Evolutionary conservation across 64 coral and sea anemone genomes (phyloP).

Genomic region (Hydrozoanthus tunicans): DNA sequence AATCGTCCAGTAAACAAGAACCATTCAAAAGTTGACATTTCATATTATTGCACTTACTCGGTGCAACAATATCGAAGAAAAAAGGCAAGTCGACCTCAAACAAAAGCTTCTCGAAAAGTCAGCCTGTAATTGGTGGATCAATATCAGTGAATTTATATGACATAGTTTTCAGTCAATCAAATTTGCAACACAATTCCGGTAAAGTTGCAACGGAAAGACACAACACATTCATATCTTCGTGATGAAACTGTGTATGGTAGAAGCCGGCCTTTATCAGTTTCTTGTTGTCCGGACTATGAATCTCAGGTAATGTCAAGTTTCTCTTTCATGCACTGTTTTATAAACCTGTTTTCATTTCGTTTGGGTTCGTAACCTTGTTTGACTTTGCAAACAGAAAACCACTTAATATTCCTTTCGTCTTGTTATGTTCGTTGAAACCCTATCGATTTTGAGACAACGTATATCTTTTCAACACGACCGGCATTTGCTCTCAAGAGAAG

Average conservation of each 20-base stretch:
- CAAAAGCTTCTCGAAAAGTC: constrained; percentile 6
- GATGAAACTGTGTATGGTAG: neutral
- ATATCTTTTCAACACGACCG: neutral
- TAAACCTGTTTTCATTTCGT: neutral
- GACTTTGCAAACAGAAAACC: neutral
- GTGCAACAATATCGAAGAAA: too few species aligned
- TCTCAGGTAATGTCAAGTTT: neutral
- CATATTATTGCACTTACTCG: neutral
- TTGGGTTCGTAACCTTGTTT: neutral
- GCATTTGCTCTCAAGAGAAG: neutral
- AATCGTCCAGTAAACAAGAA: neutral
- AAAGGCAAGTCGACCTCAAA: neutral
- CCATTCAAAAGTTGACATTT: neutral
- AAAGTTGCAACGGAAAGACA: neutral
- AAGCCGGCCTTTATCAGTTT: neutral
- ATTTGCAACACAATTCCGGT: neutral
- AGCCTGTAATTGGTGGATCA: constrained; percentile 2
- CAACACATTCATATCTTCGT: neutral
- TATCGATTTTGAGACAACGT: neutral
- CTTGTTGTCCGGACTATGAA: neutral
- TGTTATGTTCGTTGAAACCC: constrained; percentile 6
- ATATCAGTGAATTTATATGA: neutral
- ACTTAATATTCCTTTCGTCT: constrained; percentile 1
- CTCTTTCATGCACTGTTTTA: neutral
- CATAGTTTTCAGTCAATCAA: neutral